Evolutionary conservation across 2,113 vertebrate genomes (phyloP), one percentile per base, ranked within the genome.

Genomic region (Formicarius rufipectus): DNA sequence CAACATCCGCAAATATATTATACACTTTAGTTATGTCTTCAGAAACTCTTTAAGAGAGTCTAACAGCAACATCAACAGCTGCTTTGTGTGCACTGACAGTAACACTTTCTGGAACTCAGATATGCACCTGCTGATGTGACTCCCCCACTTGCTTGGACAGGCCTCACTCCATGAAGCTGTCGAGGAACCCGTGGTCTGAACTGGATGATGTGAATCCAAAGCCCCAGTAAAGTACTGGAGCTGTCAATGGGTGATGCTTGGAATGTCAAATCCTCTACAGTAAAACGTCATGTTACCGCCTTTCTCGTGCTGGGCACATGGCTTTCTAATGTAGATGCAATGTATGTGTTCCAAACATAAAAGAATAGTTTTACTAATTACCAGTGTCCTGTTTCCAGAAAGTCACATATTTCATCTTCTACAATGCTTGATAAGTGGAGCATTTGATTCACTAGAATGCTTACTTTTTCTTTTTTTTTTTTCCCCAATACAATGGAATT

Each of bases 121-220:
- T 0, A 22, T 3, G 0, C 60, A 82, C 56, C 84, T 73, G 47
- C 12, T 11, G 49, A 52, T 78, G 52, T 0, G 3, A 55, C 2
- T 31, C 19, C 30, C 2, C 3, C 4, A 12, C 3, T n/a, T 58
- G 17, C 37, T 35, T 5, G 0, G 23, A 20, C 14, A 14, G 35
- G 15, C 40, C 52, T 55, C 59, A 13, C 0, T 1, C 28, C 5
- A 4, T 24, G 63, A 44, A 84, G n/a, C n/a, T 77, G 35, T 5
- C n/a, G 25, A 77, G 14, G n/a, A 73, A 4, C 7, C 5, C 1
- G 0, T 5, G 40, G 23, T 39, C 23, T 67, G 30, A 21, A 6
- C n/a, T 47, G 73, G 31, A 45, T 10, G 7, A 62, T 8, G 7
- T 37, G 30, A 39, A 18, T 52, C 77, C 56, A 58, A 47, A 91